phyloP scores from a whole-genome alignment of 30 jellyfish, hydroid and myxozoan genomes.

The Aurelia sp. region DNA sequence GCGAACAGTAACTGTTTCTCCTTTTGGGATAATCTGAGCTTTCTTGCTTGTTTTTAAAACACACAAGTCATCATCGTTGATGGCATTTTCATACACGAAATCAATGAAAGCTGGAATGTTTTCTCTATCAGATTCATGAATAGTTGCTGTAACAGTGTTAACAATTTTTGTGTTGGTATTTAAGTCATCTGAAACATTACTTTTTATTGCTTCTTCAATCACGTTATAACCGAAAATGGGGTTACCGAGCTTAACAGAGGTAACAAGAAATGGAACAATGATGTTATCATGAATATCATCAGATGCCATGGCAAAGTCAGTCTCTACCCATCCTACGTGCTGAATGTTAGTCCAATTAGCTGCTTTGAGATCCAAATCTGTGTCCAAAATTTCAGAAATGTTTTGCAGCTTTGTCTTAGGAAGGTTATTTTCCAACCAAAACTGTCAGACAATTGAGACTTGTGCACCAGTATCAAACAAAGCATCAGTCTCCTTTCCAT shows the following conservation, averaged over 20 bases:
- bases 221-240: neutral
- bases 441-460: conserved; percentile 32
- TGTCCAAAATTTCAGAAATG: conserved; percentile 24
- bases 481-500: conserved; percentile 15
- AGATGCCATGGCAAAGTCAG: too few species aligned
- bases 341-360: conserved; percentile 49
- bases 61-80: conserved; percentile 33
- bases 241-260: neutral
- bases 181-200: neutral
- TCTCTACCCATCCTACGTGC: neutral
- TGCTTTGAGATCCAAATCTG: conserved; percentile 9
- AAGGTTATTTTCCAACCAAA: conserved; percentile 14
- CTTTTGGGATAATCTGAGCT: conserved; percentile 23
- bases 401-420: conserved; percentile 17
- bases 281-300: too few species aligned
- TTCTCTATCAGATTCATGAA: neutral
- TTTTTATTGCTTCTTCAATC: too few species aligned
- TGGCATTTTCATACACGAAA: conserved; percentile 26
- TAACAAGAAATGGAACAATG: too few species aligned
- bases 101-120: conserved; percentile 32
- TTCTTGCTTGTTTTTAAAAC: conserved; percentile 13
- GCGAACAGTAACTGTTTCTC: conserved; percentile 11
- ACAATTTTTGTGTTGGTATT: neutral
- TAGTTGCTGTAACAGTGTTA: conserved; percentile 7
- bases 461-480: conserved; percentile 54